Conservation (phyloP, 1,140 invertebrate species). For the Apis florea region DNA sequence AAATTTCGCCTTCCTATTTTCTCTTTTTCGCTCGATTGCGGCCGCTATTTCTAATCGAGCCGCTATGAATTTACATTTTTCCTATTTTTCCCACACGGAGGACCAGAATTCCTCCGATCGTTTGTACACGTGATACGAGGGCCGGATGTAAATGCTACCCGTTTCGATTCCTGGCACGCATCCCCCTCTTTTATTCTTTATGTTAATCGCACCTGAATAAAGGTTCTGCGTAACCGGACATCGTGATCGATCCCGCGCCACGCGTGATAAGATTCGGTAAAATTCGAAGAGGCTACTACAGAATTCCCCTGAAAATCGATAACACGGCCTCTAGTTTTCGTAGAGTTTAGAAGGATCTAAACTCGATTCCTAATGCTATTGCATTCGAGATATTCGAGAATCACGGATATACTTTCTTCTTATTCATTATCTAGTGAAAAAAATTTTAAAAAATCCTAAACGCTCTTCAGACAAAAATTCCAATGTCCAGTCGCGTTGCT, state of each 20-base stretch:
- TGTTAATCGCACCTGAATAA: conserved; percentile 45
- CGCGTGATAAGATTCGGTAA: conserved; percentile 39
- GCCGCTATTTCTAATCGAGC: conserved; percentile 26
- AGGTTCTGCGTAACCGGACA: conserved; percentile 22
- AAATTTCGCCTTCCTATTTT: not conserved
- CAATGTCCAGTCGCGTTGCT: no score
- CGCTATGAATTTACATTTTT: conserved; percentile 46
- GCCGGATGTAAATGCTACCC: conserved; percentile 22
- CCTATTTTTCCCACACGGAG: conserved; percentile 33
- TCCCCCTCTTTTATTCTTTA: conserved; percentile 48
- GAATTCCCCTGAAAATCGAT: no score
- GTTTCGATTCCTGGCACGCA: conserved; percentile 40
- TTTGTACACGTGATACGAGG: conserved; percentile 35
- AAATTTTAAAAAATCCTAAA: no score
- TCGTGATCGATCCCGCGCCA: conserved; percentile 21
- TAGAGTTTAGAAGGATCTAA: no score
- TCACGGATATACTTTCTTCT: no score
- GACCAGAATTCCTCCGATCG: conserved; percentile 16
- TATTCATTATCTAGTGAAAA: no score
- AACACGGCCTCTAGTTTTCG: no score
- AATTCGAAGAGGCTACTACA: conserved; percentile 30
- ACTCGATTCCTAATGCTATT: no score
- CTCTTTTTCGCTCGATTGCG: not conserved
- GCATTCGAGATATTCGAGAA: no score
- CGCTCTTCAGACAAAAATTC: no score